phyloP scores from a whole-genome alignment of 2,113 vertebrate genomes.

The Acrocephalus kingi region DNA sequence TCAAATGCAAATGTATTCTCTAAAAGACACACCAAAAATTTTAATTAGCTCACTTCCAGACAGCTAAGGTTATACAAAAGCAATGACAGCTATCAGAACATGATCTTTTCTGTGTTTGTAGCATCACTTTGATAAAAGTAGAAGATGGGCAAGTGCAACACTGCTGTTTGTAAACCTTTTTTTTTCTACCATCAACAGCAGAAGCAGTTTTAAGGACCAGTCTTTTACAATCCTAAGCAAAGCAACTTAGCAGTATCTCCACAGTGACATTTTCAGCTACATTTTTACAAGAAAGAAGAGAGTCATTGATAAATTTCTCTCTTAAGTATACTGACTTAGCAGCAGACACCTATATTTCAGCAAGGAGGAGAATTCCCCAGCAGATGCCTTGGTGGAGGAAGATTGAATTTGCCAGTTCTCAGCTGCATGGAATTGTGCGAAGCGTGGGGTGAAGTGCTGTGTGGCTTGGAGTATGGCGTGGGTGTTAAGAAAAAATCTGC shows the following conservation, averaged over 20 bases:
- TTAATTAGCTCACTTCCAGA: conserved; percentile 69
- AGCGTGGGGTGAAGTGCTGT: neutral
- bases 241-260: neutral
- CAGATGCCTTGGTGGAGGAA: neutral
- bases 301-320: conserved; percentile 38
- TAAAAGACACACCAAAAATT: conserved; percentile 76
- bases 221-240: conserved; percentile 17
- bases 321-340: conserved; percentile 29
- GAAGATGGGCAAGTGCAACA: neutral
- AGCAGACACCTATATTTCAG: neutral
- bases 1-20: conserved; percentile 87
- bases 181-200: neutral
- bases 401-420: conserved; percentile 46
- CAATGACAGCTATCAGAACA: conserved; percentile 26
- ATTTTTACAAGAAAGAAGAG: conserved; percentile 10
- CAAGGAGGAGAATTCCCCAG: neutral
- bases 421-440: neutral
- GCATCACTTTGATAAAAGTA: conserved; percentile 15
- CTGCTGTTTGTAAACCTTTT: conserved; percentile 35
- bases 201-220: neutral
- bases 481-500: neutral
- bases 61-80: conserved; percentile 48
- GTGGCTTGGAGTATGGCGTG: neutral
- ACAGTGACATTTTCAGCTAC: neutral
- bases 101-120: neutral